These are phyloP conservation scores for Odontamblyopus lacepedii DNA, from an alignment of 2,797 vertebrate species.

Conservation along the genomic window DNA sequence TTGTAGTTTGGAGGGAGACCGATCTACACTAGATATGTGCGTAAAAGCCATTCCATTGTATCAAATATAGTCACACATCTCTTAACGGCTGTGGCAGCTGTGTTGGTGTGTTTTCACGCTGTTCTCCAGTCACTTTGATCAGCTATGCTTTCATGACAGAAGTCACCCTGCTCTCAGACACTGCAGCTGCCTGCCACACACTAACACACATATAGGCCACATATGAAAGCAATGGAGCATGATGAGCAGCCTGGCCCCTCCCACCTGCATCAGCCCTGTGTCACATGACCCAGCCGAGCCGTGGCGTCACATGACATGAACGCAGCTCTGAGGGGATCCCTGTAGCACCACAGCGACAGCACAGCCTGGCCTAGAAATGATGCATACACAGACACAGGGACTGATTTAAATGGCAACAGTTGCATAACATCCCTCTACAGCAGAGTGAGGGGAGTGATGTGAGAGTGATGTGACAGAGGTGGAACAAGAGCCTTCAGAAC, in stretches of 20 bases:
- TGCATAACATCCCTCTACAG: conserved; percentile 19
- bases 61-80: not conserved
- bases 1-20: not conserved
- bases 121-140: not conserved
- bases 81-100: not conserved
- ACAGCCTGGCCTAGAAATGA: conserved; percentile 48
- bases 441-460: no score
- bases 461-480: not conserved
- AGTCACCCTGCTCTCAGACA: not conserved
- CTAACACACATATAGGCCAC: conserved; percentile 5
- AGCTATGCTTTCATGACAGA: not conserved
- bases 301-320: conserved; percentile 8
- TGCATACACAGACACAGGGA: conserved; percentile 18
- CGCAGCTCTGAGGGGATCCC: conserved; percentile 12
- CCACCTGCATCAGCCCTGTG: conserved; percentile 3
- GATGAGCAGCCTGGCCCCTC: conserved; percentile 5
- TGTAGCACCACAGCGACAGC: conserved; percentile 27
- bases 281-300: not conserved
- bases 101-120: not conserved
- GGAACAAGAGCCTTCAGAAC: not conserved
- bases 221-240: conserved; percentile 5
- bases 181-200: conserved; percentile 6
- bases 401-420: conserved; percentile 8
- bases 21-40: not conserved
- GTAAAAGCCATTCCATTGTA: not conserved